A percentile compares a stretch with the other conserved stretches of the same genome.
Evolutionary conservation across 2,888 invertebrate genomes (phyloP).

Genomic region (Bibio marci): DNA sequence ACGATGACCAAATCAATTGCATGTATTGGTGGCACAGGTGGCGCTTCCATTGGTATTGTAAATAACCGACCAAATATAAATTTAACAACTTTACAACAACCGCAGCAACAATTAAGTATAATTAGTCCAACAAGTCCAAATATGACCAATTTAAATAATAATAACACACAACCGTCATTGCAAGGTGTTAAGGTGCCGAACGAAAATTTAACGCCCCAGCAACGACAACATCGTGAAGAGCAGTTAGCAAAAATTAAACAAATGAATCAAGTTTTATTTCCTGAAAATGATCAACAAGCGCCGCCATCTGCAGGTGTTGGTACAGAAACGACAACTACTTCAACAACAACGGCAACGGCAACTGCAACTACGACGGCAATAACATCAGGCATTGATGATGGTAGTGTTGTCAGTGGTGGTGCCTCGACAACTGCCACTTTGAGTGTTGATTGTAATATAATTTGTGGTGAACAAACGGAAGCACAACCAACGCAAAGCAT

Average conservation of each 20-base stretch:
- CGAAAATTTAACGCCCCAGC: conserved; percentile 91
- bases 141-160: conserved; percentile 32
- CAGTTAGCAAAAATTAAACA: conserved; percentile 76
- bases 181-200: conserved; percentile 82
- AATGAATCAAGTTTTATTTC: conserved; percentile 85
- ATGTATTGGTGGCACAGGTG: too few relatives aligned
- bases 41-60: too few relatives aligned
- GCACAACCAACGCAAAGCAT: conserved; percentile 26
- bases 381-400: conserved; percentile 1
- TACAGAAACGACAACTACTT: background rate
- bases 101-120: too few relatives aligned
- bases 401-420: conserved; percentile 16
- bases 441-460: conserved; percentile 6
- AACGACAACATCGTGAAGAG: conserved; percentile 84
- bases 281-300: conserved; percentile 35
- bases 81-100: conserved; percentile 10
- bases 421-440: conserved; percentile 12
- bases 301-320: conserved; percentile 6
- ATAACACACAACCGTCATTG: conserved; percentile 41
- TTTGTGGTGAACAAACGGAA: conserved; percentile 19
- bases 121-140: conserved; percentile 33
- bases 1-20: too few relatives aligned
- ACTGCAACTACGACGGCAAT: background rate
- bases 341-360: background rate
- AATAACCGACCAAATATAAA: too few relatives aligned